Evolutionary conservation across 1,140 invertebrate species (phyloP), one percentile per base, ranked within the genome.

Genomic region (Macrobrachium rosenbergii): DNA sequence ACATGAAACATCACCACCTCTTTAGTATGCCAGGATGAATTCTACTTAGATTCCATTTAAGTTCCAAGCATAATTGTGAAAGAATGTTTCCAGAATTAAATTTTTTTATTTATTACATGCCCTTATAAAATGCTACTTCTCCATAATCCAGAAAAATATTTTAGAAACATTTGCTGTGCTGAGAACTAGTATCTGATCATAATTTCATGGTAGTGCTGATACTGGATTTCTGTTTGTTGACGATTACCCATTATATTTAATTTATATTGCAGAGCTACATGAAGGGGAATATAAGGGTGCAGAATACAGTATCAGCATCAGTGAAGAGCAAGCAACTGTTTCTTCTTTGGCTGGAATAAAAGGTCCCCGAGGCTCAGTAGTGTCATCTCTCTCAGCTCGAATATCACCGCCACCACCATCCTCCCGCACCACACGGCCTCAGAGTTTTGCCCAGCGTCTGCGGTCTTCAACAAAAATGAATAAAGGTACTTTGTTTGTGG

Each of bases 391-490:
- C 5, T 89, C 89, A 2, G 79, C 85, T 11, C 86, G 81, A 14
- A 78, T 87, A n/a, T 85, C 85, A 16, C 77, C 89, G 0, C 86
- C 82, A 11, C 89, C 87, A 16, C 43, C 75, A 12, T 60, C 85
- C 37, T 72, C 85, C 21, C 76, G 87, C 78, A 62, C 89, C 17
- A 94, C 95, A 1, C 92, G 96, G 17, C 96, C 96, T 5, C 96
- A 97, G 91, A 96, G 95, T 90, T 97, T 97, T 92, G 96, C 96
- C 2, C 96, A 97, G 91, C 96, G 96, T 90, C 92, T 97, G 60
- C 92, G 96, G 5, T 96, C 96, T 16, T 97, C 96, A 2, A 95
- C 95, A 2, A 96, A 96, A 92, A 96, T 94, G 82, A 96, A 96
- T 0, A 96, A 96, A 91, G 95, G 94, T 78, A 93, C 23, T 75